Evolutionary conservation across 2,888 invertebrate species (phyloP), one percentile per base, ranked within the genome.

Genomic region (Standfussiana lucernea): DNA sequence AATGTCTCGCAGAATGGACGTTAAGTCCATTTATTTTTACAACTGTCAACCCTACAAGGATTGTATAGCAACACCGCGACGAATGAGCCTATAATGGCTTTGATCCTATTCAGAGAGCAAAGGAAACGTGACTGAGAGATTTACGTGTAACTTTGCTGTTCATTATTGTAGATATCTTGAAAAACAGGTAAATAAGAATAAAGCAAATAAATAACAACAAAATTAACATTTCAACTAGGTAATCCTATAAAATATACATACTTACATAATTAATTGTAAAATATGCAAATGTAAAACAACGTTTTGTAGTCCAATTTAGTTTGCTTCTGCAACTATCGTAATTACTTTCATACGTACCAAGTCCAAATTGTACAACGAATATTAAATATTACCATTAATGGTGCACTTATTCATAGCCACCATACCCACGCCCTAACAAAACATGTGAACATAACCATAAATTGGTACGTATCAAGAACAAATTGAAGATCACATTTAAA

Each of bases 91-190:
- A 86, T 80, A 88, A 85, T 88, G 82, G 83, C 87, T 88, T 88
- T 86, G 79, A 86, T 85, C 86, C 84, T 89, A 89, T 92, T 90
- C 89, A 91, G 86, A 89, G 85, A 87, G 86, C n/a, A 53, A 84
- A 88, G 73, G 74, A 89, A 91, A 91, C 91, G 91, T 93, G 92
- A 92, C 89, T 80, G 82, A 86, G 83, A 84, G 82, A 90, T 90
- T 82, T 86, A 79, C 79, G 75, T 83, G 77, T 78, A 82, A 88
- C 73, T 81, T 79, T 74, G 81, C 85, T 82, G 83, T 73, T 85
- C 79, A 83, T 79, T 78, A 80, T 50, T 76, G 42, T 64, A 69
- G 47, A 77, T 77, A 74, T 56, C 73, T 64, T 71, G 35, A 21
- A 37, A 77, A 79, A 78, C 45, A 67, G 45, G 40, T 65, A 68